Evolutionary conservation across 2,888 invertebrate genomes (phyloP).

Genomic region (Thumatha senex): DNA sequence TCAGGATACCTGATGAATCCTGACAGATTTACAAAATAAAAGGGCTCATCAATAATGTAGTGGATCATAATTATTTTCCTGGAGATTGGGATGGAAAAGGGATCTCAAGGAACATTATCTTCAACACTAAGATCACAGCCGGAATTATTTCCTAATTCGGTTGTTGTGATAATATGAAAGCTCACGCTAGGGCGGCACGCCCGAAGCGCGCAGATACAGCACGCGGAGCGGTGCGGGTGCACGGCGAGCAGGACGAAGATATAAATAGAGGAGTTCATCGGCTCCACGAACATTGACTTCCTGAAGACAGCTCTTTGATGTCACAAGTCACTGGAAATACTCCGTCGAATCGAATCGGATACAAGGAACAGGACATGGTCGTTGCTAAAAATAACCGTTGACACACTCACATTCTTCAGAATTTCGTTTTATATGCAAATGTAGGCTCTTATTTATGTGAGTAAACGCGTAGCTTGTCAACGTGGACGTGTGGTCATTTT

Average conservation of each 20-base stretch:
- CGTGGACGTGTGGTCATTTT: too few relatives aligned
- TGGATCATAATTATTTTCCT: too few relatives aligned
- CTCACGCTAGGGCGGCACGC: not conserved
- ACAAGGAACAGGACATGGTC: not conserved
- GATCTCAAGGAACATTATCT: too few relatives aligned
- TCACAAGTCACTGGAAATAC: slow-evolving; percentile 9
- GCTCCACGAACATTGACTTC: slow-evolving; percentile 8
- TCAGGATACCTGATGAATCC: too few relatives aligned
- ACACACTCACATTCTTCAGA: not conserved
- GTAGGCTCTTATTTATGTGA: too few relatives aligned
- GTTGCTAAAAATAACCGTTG: not conserved
- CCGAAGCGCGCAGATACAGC: not conserved
- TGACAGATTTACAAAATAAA: too few relatives aligned
- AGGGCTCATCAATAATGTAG: too few relatives aligned
- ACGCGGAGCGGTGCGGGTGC: not conserved
- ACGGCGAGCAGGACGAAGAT: slow-evolving; percentile 4
- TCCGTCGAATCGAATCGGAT: slow-evolving; percentile 9
- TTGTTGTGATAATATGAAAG: not conserved
- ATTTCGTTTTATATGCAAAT: not conserved
- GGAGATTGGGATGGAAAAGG: too few relatives aligned
- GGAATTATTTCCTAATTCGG: too few relatives aligned
- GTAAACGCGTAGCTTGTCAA: too few relatives aligned
- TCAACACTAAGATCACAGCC: too few relatives aligned
- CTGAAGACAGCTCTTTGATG: slow-evolving; percentile 16
- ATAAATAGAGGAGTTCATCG: slow-evolving; percentile 20